These are phyloP conservation scores for Lepidothrix coronata DNA, from an alignment of 2,113 vertebrate species.

Conservation along the genomic window DNA sequence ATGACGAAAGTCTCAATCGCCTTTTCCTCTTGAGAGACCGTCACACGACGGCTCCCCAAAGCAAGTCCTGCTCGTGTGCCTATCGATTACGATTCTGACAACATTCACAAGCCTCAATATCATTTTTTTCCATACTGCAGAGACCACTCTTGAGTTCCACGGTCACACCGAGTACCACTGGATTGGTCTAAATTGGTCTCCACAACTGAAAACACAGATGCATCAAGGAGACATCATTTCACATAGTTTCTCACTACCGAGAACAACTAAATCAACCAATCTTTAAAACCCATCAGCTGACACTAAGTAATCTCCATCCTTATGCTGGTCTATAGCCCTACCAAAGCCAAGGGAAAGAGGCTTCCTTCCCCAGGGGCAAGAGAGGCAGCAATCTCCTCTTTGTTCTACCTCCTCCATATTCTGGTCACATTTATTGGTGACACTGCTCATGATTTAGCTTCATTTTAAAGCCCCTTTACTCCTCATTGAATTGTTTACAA, in stretches of 20 bases:
- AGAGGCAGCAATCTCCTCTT: background rate
- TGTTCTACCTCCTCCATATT: background rate
- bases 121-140: background rate
- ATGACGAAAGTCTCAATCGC: background rate
- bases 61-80: background rate
- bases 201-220: background rate
- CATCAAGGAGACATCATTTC: background rate
- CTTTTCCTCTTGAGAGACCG: background rate
- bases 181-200: background rate
- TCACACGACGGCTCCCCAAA: background rate
- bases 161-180: accelerated
- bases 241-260: background rate
- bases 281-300: background rate
- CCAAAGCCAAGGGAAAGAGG: background rate
- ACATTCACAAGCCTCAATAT: background rate
- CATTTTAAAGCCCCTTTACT: background rate
- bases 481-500: background rate
- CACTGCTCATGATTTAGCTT: background rate
- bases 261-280: background rate
- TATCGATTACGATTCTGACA: background rate
- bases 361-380: background rate
- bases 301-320: background rate
- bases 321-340: background rate
- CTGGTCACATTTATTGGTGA: background rate
- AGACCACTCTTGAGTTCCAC: background rate